Base-by-base conservation (phyloP, 2,888 invertebrate genomes). In the Oligia latruncula region DNA sequence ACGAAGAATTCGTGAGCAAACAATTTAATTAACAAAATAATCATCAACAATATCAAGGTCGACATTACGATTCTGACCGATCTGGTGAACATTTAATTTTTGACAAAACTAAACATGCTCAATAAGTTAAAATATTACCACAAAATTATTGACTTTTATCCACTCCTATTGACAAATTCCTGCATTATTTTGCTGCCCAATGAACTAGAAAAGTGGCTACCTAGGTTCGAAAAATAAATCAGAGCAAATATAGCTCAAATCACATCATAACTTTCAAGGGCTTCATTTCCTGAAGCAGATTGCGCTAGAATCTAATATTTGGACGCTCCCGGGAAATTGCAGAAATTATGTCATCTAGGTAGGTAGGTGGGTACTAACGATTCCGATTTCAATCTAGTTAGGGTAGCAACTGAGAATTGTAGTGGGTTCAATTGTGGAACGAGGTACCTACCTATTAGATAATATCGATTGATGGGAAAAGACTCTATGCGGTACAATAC, bases 261-360 rank as follows among this genome's bases (percentile, higher is more conserved):
- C 74, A 74, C 75, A 74, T 86, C 74, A 72, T 82, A 76, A 88
- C 71, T 76, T 86, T 82, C 70, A 77, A 79, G 71, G 66, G 78
- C 73, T 82, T 84, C 66, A 80, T 87, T 89, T 87, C 85, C 88
- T 78, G 66, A 66, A 71, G 68, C 40, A 77, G 82, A 87, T 87
- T 82, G 82, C 71, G 65, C 75, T 80, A 77, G 71, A 81, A 89
- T 85, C 89, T 87, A 87, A 84, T 89, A 86, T 88, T 79, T 74
- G 76, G 70, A 88, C 74, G 65, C 66, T 46, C 23, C 55, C 46
- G 65, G 86, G 82, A 85, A 88, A 81, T 85, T 81, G 71, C 66
- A 80, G 77, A 70, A 72, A 70, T 86, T 67, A 74, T 74, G 71
- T 40, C 40, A 72, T 58, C 52, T 68, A 43, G 64, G 46, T 62